phyloP scores from a whole-genome alignment of 2,113 vertebrate genomes.

The Pleuronectes platessa region DNA sequence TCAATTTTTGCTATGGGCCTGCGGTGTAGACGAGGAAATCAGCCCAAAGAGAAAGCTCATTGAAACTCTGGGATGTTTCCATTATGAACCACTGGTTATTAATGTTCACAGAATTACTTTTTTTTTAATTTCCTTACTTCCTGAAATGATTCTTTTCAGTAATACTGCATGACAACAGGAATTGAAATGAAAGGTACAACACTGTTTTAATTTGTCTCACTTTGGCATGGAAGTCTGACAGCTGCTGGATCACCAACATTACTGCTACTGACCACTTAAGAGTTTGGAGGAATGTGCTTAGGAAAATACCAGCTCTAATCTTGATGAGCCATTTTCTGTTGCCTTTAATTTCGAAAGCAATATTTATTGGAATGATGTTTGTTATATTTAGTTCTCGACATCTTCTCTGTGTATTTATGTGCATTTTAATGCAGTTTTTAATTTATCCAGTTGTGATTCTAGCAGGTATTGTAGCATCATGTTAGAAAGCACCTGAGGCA shows the following conservation, averaged over 20 bases:
- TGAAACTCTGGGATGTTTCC: constrained; percentile 49
- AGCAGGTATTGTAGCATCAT: constrained; percentile 37
- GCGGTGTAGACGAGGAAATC: constrained; percentile 11
- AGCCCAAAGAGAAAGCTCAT: neutral
- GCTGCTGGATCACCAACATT: constrained; percentile 28
- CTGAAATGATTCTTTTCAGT: constrained; percentile 57
- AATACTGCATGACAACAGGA: constrained; percentile 73
- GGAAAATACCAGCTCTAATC: constrained; percentile 23
- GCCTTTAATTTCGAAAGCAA: constrained; percentile 55
- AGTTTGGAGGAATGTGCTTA: constrained; percentile 25
- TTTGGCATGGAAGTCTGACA: constrained; percentile 57
- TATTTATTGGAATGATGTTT: constrained; percentile 55
- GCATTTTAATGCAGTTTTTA: constrained; percentile 20
- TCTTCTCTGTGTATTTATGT: constrained; percentile 17
- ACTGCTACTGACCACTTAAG: constrained; percentile 11
- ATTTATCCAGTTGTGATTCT: constrained; percentile 20
- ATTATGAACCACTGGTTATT: constrained; percentile 43
- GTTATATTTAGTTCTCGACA: constrained; percentile 26
- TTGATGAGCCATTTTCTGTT: constrained; percentile 45
- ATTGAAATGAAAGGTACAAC: constrained; percentile 47
- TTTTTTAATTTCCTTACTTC: constrained; percentile 44
- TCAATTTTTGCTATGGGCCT: constrained; percentile 1
- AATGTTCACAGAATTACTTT: constrained; percentile 48
- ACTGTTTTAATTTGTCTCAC: constrained; percentile 34
- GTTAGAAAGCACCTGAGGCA: constrained; percentile 15